Conservation (phyloP, 1,140 invertebrate genomes). For the Pseudoatta argentina region DNA sequence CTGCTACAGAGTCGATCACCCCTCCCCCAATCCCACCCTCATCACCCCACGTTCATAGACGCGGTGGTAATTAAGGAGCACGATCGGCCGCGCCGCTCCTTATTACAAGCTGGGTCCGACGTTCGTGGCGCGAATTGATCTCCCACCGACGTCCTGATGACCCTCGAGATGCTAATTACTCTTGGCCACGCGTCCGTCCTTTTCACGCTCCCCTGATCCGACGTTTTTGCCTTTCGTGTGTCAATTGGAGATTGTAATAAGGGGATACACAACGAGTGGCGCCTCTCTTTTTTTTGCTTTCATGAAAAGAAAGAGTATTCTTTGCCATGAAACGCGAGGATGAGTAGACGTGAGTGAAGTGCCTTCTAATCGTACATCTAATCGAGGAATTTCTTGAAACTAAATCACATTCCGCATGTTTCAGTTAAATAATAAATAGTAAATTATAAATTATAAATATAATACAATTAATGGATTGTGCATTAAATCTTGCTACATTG, state of each 20-base stretch:
- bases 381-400: background rate
- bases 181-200: conserved; percentile 18
- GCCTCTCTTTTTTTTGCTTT: background rate
- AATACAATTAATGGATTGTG: background rate
- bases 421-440: background rate
- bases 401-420: background rate
- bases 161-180: conserved; percentile 47
- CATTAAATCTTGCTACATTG: background rate
- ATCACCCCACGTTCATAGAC: conserved; percentile 11
- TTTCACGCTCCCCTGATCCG: conserved; percentile 27
- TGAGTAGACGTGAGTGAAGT: background rate
- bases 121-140: conserved; percentile 46
- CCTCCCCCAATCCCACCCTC: background rate
- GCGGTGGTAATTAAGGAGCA: conserved; percentile 57
- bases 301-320: background rate
- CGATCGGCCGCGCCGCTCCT: conserved; percentile 51
- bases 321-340: background rate
- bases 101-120: conserved; percentile 57
- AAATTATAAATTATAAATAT: too few species aligned
- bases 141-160: conserved; percentile 26
- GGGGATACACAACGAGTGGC: conserved; percentile 8
- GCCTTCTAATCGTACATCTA: background rate
- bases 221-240: conserved; percentile 6
- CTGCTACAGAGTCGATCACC: background rate
- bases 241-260: conserved; percentile 31